These are phyloP conservation scores for Echeneis naucrates DNA, from an alignment of 2,797 vertebrate species.

Conservation along the genomic window DNA sequence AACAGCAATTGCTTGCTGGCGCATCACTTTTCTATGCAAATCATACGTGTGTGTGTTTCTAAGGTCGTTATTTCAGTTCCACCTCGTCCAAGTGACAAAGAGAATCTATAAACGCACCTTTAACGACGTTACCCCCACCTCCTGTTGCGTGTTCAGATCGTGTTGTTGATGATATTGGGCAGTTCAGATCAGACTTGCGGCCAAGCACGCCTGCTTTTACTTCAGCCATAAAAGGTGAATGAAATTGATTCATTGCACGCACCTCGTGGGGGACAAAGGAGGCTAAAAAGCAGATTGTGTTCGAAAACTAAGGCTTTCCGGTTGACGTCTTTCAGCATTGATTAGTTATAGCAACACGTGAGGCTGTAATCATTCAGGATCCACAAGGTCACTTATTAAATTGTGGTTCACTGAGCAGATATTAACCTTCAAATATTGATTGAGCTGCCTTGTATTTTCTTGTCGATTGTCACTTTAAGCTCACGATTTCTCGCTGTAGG, in stretches of 20 bases:
- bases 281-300: constrained; percentile 3
- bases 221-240: not conserved
- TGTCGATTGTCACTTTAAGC: constrained; percentile 31
- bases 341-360: not conserved
- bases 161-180: not conserved
- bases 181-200: not conserved
- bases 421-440: constrained; percentile 58
- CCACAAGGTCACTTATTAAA: constrained; percentile 2
- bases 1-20: not conserved
- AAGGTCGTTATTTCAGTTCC: not conserved
- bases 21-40: not conserved
- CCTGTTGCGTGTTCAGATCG: too few species aligned
- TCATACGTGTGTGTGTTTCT: not conserved
- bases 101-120: not conserved
- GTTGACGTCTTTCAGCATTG: constrained; percentile 3
- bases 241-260: not conserved
- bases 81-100: not conserved
- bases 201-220: not conserved
- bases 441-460: constrained; percentile 22
- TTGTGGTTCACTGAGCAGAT: constrained; percentile 28
- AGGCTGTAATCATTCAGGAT: constrained; percentile 7
- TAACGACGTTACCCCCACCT: not conserved
- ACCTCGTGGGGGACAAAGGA: not conserved
- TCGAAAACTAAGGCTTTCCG: constrained; percentile 20
- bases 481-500: constrained; percentile 37